A percentile compares a stretch with the other conserved stretches of the same genome.
Evolutionary conservation across 2,113 vertebrate species (phyloP).

Genomic region (Mungos mungo): DNA sequence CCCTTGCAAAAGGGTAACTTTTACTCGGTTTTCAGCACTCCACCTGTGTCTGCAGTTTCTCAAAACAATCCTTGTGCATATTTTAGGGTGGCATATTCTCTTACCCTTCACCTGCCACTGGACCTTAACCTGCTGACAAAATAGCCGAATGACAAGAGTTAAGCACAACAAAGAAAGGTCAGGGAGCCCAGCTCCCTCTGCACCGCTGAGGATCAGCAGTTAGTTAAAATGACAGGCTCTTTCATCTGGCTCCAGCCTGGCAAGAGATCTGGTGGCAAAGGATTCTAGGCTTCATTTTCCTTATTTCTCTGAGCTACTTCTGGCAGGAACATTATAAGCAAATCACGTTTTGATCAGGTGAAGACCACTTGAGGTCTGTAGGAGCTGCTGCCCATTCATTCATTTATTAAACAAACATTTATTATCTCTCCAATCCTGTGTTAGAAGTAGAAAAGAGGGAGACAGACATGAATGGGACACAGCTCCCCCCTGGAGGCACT

Average conservation of each 20-base stretch:
- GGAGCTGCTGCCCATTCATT: background rate
- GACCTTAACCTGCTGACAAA: background rate
- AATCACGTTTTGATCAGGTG: constrained; percentile 49
- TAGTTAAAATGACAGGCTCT: constrained; percentile 11
- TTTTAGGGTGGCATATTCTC: background rate
- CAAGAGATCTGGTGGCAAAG: background rate
- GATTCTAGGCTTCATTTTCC: constrained; percentile 28
- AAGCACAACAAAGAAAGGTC: background rate
- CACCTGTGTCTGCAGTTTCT: background rate
- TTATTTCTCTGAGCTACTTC: constrained; percentile 50
- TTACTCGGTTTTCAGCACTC: background rate
- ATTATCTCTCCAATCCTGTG: background rate
- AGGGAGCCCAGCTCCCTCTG: background rate
- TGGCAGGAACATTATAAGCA: constrained; percentile 21
- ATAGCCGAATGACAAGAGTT: constrained; percentile 28
- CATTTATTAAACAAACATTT: constrained; percentile 38
- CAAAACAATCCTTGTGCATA: background rate
- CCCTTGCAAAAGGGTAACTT: background rate
- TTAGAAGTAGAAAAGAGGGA: background rate
- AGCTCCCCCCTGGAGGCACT: background rate
- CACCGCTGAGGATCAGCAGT: background rate
- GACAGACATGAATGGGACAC: background rate
- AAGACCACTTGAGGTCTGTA: background rate
- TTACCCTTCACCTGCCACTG: background rate
- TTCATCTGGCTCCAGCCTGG: constrained; percentile 16